A percentile compares a stretch with the other conserved stretches of the same genome.
Evolutionary conservation across 2,888 invertebrate species (phyloP).

Genomic region (Drosophila kambysellisi): DNA sequence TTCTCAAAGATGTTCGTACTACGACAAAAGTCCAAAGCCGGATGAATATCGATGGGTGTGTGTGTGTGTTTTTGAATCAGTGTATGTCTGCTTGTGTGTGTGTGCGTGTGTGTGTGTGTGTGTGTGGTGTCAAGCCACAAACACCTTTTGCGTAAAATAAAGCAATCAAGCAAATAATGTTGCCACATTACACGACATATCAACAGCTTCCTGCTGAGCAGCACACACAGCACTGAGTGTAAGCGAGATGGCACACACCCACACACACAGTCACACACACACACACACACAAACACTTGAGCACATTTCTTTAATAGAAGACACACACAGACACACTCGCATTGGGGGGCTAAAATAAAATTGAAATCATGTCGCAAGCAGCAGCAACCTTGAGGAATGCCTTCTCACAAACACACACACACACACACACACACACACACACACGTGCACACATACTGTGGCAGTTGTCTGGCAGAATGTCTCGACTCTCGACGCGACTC

Average conservation of each 20-base stretch:
- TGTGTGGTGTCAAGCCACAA: conserved; percentile 77
- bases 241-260: not conserved
- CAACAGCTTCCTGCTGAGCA: conserved; percentile 73
- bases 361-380: conserved; percentile 72
- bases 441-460: conserved; percentile 32
- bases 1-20: conserved; percentile 62
- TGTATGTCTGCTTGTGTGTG: conserved; percentile 24
- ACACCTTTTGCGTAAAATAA: conserved; percentile 82
- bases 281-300: conserved; percentile 32
- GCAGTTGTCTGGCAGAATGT: conserved; percentile 77
- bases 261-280: conserved; percentile 5
- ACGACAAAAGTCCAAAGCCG: conserved; percentile 22
- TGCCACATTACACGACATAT: conserved; percentile 79
- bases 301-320: conserved; percentile 67
- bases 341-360: conserved; percentile 71
- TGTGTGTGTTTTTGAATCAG: conserved; percentile 1
- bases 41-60: conserved; percentile 38
- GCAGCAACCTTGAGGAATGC: conserved; percentile 84
- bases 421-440: conserved; percentile 35
- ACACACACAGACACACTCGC: conserved; percentile 29
- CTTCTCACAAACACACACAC: conserved; percentile 38
- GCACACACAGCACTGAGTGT: conserved; percentile 11
- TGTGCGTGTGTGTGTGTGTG: conserved; percentile 44
- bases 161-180: conserved; percentile 82
- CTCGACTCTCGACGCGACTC: conserved; percentile 73